These are phyloP conservation scores for Ischnura elegans DNA, from an alignment of 2,888 invertebrate genomes.

Conservation along the genomic window DNA sequence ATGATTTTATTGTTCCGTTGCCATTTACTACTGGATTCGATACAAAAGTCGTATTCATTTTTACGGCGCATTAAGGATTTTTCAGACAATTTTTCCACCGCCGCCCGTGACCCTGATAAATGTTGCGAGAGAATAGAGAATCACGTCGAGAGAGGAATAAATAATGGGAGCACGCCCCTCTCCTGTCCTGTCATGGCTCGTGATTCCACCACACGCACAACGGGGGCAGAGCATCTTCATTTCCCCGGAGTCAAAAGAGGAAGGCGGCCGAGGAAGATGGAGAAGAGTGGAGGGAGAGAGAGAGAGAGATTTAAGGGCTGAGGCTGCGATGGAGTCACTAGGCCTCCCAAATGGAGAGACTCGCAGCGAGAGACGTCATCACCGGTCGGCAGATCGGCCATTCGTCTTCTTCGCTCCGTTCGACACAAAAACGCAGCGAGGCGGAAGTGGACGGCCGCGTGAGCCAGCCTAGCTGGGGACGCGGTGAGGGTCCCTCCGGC, in stretches of 20 bases:
- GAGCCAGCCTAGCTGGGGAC: not conserved
- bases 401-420: conserved; percentile 14
- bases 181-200: not conserved
- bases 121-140: not conserved
- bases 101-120: no score
- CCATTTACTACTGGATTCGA: no score
- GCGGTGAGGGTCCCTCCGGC: not conserved
- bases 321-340: not conserved
- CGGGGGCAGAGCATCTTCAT: not conserved
- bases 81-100: no score
- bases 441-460: not conserved
- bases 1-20: no score
- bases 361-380: not conserved
- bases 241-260: not conserved
- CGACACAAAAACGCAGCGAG: not conserved
- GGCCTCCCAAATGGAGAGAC: not conserved
- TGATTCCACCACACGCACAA: not conserved
- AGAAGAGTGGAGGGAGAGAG: not conserved
- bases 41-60: no score
- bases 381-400: not conserved
- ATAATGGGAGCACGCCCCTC: not conserved
- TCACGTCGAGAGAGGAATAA: not conserved
- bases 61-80: no score
- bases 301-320: not conserved
- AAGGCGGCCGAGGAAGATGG: not conserved